Percentiles rank a stretch among this genome's conserved stretches.
These are phyloP conservation scores for Saguinus oedipus DNA, from an alignment of 2,797 vertebrate species.

Conservation along the genomic window DNA sequence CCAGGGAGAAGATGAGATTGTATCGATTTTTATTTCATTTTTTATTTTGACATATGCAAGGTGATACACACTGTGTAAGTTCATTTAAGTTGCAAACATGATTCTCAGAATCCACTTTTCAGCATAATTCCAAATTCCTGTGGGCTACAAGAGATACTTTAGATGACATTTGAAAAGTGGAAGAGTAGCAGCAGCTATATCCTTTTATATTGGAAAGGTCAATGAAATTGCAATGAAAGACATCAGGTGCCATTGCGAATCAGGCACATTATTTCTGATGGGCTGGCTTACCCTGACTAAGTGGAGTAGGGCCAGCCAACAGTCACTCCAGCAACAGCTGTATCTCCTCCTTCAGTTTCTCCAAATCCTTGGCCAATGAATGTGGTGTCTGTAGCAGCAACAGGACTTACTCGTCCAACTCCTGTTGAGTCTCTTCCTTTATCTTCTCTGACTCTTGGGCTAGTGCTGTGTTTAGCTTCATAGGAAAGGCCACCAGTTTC, in stretches of 20 bases:
- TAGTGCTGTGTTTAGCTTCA: background rate
- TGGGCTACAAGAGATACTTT: background rate
- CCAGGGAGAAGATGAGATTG: background rate
- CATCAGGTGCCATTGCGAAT: background rate
- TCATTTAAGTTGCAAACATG: background rate
- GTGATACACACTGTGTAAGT: background rate
- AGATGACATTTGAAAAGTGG: background rate
- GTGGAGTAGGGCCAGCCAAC: background rate
- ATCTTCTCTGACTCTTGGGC: background rate
- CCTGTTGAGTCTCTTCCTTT: background rate
- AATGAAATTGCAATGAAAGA: background rate
- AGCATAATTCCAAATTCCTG: background rate
- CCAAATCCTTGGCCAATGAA: background rate
- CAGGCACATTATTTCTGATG: accelerated
- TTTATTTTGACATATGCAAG: background rate
- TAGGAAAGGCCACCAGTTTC: background rate
- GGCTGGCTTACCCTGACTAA: background rate
- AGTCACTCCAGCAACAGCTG: background rate
- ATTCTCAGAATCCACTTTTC: background rate
- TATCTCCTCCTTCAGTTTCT: background rate
- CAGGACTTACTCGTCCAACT: background rate
- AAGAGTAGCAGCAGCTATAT: background rate
- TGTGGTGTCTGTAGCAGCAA: background rate
- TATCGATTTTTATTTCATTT: background rate
- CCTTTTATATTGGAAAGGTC: background rate